Evolutionary conservation across 2,888 invertebrate genomes (phyloP).

Genomic region (Dryocosmus kuriphilus): DNA sequence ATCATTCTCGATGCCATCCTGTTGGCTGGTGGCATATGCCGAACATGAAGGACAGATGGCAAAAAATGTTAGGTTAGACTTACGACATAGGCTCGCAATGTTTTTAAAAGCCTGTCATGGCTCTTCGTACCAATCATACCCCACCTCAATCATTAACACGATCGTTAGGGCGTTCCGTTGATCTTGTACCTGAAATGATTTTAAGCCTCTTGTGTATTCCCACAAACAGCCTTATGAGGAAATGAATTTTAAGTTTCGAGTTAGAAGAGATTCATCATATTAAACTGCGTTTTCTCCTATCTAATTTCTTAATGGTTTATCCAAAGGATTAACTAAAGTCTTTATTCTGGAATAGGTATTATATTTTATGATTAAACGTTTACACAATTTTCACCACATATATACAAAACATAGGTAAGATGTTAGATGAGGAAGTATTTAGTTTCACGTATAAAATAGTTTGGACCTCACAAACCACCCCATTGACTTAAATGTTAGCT

Average conservation of each 20-base stretch:
- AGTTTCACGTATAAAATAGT: too few relatives aligned
- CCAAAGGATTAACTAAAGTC: neutral
- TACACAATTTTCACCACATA: too few relatives aligned
- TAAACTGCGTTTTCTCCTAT: neutral
- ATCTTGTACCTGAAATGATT: neutral
- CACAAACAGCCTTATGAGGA: slow-evolving; percentile 37
- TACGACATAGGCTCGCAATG: slow-evolving; percentile 40
- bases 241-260: slow-evolving; percentile 49
- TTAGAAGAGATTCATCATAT: slow-evolving; percentile 30
- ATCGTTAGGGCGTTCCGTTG: slow-evolving; percentile 45
- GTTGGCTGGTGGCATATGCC: slow-evolving; percentile 67
- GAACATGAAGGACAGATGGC: slow-evolving; percentile 68
- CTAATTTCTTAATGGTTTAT: too few relatives aligned
- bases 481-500: too few relatives aligned
- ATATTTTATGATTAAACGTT: too few relatives aligned
- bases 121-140: slow-evolving; percentile 51
- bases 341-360: neutral
- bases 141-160: slow-evolving; percentile 52
- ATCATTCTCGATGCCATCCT: slow-evolving; percentile 35
- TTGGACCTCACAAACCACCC: too few relatives aligned
- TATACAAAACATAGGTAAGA: too few relatives aligned
- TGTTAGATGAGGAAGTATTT: too few relatives aligned
- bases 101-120: slow-evolving; percentile 45
- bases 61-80: slow-evolving; percentile 55
- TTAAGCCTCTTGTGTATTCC: slow-evolving; percentile 22